Conservation (phyloP, 37 sponge, comb jelly and placozoan genomes). For the Chondrosia reniformis region DNA sequence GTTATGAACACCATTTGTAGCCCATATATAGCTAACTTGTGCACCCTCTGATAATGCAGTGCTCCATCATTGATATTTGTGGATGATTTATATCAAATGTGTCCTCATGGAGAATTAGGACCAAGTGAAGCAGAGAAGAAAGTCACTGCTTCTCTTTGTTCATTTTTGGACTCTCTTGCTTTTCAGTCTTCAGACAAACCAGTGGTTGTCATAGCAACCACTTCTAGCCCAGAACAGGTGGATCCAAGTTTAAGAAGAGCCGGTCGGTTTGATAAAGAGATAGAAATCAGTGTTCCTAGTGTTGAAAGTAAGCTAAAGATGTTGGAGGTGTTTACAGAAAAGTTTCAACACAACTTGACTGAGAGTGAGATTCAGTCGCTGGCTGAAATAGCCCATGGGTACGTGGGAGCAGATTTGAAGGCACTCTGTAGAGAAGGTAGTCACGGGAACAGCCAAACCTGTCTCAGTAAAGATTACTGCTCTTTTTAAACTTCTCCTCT, state of each 20-base stretch:
- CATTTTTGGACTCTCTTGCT: slow-evolving; percentile 37
- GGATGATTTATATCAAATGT: slow-evolving; percentile 41
- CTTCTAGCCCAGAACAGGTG: slow-evolving; percentile 62
- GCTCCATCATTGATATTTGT: slow-evolving; percentile 35
- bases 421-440: slow-evolving; percentile 76
- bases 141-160: slow-evolving; percentile 31
- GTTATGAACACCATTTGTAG: too few species aligned
- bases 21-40: too few species aligned
- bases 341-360: slow-evolving; percentile 12
- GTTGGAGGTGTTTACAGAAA: slow-evolving; percentile 12
- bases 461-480: not conserved
- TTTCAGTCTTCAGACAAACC: slow-evolving; percentile 18
- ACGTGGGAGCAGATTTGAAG: slow-evolving; percentile 85
- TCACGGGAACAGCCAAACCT: not conserved
- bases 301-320: slow-evolving; percentile 30
- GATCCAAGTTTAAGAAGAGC: slow-evolving; percentile 60
- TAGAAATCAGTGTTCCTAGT: slow-evolving; percentile 63
- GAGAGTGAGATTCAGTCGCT: slow-evolving; percentile 29
- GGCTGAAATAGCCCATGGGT: slow-evolving; percentile 81
- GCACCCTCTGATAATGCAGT: too few species aligned
- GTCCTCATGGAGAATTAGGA: slow-evolving; percentile 22
- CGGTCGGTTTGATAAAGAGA: slow-evolving; percentile 76
- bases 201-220: slow-evolving; percentile 76
- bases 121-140: slow-evolving; percentile 45
- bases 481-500: not conserved